A percentile compares a stretch with the other conserved stretches of the same genome.
Conservation (phyloP, 53 echinoderm and acorn worm genomes). For the Arbacia lixula region DNA sequence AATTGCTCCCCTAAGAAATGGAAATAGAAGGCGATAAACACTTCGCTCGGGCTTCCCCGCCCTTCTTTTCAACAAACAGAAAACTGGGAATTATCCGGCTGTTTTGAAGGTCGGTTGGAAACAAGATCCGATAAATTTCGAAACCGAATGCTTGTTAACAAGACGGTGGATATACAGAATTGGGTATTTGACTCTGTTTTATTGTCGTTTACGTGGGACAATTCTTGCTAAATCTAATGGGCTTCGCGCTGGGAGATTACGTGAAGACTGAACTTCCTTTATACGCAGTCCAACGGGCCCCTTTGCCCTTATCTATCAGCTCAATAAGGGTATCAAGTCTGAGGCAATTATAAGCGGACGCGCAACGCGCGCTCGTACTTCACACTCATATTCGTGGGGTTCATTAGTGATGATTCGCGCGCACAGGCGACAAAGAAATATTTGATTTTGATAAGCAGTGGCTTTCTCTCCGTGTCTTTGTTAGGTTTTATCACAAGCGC, state of each 20-base stretch:
- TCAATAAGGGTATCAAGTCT: too few relatives aligned
- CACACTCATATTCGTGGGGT: too few relatives aligned
- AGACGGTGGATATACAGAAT: too few relatives aligned
- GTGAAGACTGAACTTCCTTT: constrained; percentile 3
- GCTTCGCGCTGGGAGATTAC: constrained; percentile 5
- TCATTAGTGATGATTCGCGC: too few relatives aligned
- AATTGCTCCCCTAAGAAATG: constrained; percentile 38
- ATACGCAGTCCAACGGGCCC: too few relatives aligned
- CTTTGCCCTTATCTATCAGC: too few relatives aligned
- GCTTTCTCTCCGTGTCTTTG: too few relatives aligned
- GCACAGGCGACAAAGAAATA: too few relatives aligned
- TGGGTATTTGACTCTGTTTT: not conserved
- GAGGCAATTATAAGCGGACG: too few relatives aligned
- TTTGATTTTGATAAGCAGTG: too few relatives aligned
- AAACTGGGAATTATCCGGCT: constrained; percentile 14
- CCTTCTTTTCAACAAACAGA: not conserved
- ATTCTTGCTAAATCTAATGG: constrained; percentile 23
- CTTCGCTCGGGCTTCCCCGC: not conserved
- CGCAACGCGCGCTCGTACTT: too few relatives aligned
- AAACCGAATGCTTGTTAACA: constrained; percentile 25
- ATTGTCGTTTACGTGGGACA: constrained; percentile 3
- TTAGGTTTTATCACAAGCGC: too few relatives aligned
- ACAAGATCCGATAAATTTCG: constrained; percentile 23
- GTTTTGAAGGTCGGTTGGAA: constrained; percentile 1
- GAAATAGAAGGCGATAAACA: constrained; percentile 7